phyloP scores from a whole-genome alignment of 2,888 invertebrate genomes.

The Homarus gammarus region DNA sequence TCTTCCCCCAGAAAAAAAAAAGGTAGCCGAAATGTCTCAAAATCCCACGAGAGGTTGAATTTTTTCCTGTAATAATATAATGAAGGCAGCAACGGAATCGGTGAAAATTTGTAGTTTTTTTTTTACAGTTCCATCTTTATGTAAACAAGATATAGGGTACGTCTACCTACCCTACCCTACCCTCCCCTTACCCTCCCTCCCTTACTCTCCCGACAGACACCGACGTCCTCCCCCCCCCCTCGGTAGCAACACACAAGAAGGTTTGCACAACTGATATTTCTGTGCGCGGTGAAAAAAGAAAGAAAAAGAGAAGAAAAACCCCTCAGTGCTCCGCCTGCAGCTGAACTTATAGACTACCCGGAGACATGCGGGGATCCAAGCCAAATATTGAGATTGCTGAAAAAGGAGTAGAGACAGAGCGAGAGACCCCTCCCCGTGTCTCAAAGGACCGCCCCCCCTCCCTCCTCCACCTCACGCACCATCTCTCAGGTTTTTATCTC shows the following conservation, averaged over 20 bases:
- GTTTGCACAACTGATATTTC: slow-evolving; percentile 61
- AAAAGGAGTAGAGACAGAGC: slow-evolving; percentile 18
- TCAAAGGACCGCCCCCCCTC: neutral
- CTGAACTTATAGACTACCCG: slow-evolving; percentile 43
- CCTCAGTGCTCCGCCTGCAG: slow-evolving; percentile 44
- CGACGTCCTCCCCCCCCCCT: neutral
- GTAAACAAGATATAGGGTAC: neutral
- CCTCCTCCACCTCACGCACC: neutral
- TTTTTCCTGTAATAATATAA: neutral
- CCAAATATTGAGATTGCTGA: slow-evolving; percentile 58
- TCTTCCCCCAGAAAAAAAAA: slow-evolving; percentile 9
- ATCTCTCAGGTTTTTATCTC: too few species aligned
- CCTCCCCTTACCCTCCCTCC: neutral
- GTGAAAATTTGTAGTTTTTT: neutral
- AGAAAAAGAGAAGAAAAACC: slow-evolving; percentile 25
- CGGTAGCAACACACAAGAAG: neutral
- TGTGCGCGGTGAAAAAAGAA: slow-evolving; percentile 3
- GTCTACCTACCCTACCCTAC: too few species aligned
- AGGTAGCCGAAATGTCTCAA: neutral
- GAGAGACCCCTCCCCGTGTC: neutral
- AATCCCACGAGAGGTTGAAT: slow-evolving; percentile 1
- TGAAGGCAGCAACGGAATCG: neutral
- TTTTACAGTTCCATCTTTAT: neutral
- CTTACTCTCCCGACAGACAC: neutral
- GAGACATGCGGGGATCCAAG: slow-evolving; percentile 48